Evolutionary conservation across 2,888 invertebrate species (phyloP).

Genomic region (Trachelus iudaicus): DNA sequence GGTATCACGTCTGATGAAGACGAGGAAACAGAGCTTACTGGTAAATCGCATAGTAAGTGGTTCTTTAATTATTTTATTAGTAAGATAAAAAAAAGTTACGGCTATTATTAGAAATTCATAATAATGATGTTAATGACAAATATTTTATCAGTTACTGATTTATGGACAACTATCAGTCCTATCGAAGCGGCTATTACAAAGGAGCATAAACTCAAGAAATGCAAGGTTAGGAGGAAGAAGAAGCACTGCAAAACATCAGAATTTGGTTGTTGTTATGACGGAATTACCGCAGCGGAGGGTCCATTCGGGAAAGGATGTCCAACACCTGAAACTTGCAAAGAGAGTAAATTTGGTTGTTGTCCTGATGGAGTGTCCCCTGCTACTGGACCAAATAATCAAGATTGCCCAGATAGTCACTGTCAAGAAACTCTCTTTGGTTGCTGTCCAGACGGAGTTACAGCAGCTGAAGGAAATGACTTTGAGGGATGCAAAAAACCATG

Average conservation of each 20-base stretch:
- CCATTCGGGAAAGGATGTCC: slow-evolving; percentile 86
- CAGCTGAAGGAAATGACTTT: slow-evolving; percentile 83
- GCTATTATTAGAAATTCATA: background rate
- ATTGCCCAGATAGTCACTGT: slow-evolving; percentile 82
- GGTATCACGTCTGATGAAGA: slow-evolving; percentile 25
- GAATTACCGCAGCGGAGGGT: slow-evolving; percentile 79
- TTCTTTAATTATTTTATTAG: background rate
- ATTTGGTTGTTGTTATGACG: slow-evolving; percentile 90
- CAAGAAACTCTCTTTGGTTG: slow-evolving; percentile 87
- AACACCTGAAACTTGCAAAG: slow-evolving; percentile 78
- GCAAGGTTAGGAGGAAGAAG: slow-evolving; percentile 71
- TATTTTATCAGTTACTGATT: slow-evolving; percentile 52
- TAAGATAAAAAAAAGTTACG: background rate
- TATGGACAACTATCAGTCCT: slow-evolving; percentile 70
- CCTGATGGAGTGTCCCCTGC: slow-evolving; percentile 85
- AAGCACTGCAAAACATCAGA: slow-evolving; percentile 72
- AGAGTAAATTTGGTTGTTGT: slow-evolving; percentile 84
- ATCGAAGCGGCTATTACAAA: slow-evolving; percentile 68
- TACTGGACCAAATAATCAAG: slow-evolving; percentile 75
- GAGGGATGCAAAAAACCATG: slow-evolving; percentile 84
- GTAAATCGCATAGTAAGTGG: slow-evolving; percentile 44
- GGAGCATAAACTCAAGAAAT: slow-evolving; percentile 67
- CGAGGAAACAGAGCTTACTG: slow-evolving; percentile 44
- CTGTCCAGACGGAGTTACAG: slow-evolving; percentile 81
- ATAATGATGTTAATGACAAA: background rate